Evolutionary conservation across 2,797 vertebrate genomes (phyloP).

Genomic region (Enteromius trimaculatus): DNA sequence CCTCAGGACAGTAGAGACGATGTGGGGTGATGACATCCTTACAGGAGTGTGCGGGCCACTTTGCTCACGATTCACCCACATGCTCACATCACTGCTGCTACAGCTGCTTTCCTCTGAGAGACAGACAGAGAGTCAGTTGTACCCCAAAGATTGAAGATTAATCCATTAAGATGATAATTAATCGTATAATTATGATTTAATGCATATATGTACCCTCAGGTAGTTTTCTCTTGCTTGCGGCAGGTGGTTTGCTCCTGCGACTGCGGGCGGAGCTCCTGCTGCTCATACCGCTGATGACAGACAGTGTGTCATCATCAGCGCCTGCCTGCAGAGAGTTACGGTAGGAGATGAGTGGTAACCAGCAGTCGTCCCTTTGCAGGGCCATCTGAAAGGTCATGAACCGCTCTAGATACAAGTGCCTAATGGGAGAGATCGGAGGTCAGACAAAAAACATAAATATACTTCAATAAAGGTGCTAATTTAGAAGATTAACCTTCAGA

Average conservation of each 20-base stretch:
- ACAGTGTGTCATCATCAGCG: constrained; percentile 88
- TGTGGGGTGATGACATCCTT: constrained; percentile 88
- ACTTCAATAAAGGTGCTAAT: background rate
- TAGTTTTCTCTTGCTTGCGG: constrained; percentile 85
- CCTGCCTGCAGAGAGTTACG: constrained; percentile 86
- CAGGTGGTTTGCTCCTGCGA: constrained; percentile 86
- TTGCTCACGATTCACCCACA: constrained; percentile 86
- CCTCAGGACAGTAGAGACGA: constrained; percentile 87
- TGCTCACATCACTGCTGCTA: constrained; percentile 82
- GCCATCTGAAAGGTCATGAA: constrained; percentile 93
- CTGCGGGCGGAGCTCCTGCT: constrained; percentile 84
- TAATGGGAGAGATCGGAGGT: constrained; percentile 60
- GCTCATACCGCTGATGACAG: constrained; percentile 87
- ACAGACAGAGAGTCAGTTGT: background rate
- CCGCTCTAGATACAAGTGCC: constrained; percentile 88
- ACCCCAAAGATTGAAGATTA: background rate
- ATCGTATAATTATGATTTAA: too few relatives aligned
- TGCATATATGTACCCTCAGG: constrained; percentile 76
- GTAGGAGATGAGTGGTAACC: constrained; percentile 90
- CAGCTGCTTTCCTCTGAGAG: constrained; percentile 77
- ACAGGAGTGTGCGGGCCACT: constrained; percentile 84
- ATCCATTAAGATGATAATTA: background rate
- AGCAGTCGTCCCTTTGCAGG: constrained; percentile 88
- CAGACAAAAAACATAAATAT: background rate
- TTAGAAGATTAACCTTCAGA: constrained; percentile 17